Evolutionary conservation across 1,140 invertebrate genomes (phyloP), one percentile per base, ranked within the genome.

Genomic region (Idris sp.): DNA sequence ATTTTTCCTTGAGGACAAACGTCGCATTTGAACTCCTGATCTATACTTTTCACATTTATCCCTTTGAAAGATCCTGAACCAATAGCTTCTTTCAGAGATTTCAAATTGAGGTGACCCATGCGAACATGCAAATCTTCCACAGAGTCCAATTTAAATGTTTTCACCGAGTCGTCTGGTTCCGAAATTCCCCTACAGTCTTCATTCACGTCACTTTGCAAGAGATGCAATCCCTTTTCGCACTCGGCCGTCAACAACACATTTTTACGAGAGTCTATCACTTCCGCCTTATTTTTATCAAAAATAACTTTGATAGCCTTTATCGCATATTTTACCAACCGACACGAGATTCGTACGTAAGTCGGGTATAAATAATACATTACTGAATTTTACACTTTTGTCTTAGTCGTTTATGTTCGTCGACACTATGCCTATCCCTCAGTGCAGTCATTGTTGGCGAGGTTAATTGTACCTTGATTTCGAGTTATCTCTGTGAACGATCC

Each of bases 231-330:
- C 11, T 36, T 15, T n/a, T 6, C 6, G 11, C 33, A 4, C 14
- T 36, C 14, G 6, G 33, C 33, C 5, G 13, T 14, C 1, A 33
- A 11, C 8, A 11, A n/a, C 8, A 33, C 30, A 0, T 31, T 31
- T 11, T 4, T 11, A 11, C 13, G 10, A 5, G 30, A n/a, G 30
- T 33, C 30, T 4, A 33, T 11, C n/a, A 33, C 10, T 11, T 33
- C 30, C n/a, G 30, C 30, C 9, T 33, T 33, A 4, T 9, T n/a
- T 11, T 33, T 33, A 11, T 11, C 10, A 11, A 33, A 33, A 10
- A 33, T 33, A 11, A 33, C 30, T 33, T 33, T n/a, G 30, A 33
- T n/a, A 10, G 5, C 30, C 30, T 11, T 33, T 33, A 11, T 33
- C 30, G 4, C n/a, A 9, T 33, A 33, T 10, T 33, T 33, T 33